Evolutionary conservation across 2,888 invertebrate species (phyloP), one percentile per base, ranked within the genome.

Genomic region (Sturmia bella): DNA sequence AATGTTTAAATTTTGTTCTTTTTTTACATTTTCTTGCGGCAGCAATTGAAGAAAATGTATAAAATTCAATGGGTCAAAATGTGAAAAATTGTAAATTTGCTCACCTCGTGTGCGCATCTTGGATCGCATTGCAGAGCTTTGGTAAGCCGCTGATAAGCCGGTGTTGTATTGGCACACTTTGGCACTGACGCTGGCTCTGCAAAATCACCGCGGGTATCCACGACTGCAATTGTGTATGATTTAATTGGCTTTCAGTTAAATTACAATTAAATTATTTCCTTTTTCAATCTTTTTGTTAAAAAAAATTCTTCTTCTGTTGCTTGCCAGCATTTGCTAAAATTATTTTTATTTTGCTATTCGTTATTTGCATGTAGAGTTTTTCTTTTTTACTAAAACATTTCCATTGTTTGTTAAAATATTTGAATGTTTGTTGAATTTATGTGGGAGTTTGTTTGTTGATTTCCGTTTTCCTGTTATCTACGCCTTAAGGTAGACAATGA

Each of bases 71-170:
- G 63, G 43, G 48, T 21, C 39, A 63, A 50, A 3, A 27, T 27
- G 27, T 4, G 37, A n/a, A 74, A 43, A 68, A 68, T 63, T 83
- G 61, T 45, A 59, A 63, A 24, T 37, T 11, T 37, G 45, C 84
- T 87, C 87, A 92, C 91, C 91, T 92, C 92, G 89, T 92, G 91
- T 84, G 91, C 89, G 88, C 91, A 91, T 89, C 92, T 90, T 85
- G 91, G 91, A 90, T 92, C 92, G 89, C 92, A 91, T 88, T 92
- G 92, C 85, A 92, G 88, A 76, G 91, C 91, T 87, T 92, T 91
- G 83, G 92, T 91, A 63, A 92, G 91, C 86, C 92, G 91, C 86
- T 92, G 92, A 88, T 92, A 92, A 76, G 92, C 91, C 85, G 91
- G 90, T 85, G 90, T 90, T 84, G 89, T 87, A 79, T 90, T 89